Conservation (phyloP, 2,797 vertebrate species). For the Sebastes iracundus region DNA sequence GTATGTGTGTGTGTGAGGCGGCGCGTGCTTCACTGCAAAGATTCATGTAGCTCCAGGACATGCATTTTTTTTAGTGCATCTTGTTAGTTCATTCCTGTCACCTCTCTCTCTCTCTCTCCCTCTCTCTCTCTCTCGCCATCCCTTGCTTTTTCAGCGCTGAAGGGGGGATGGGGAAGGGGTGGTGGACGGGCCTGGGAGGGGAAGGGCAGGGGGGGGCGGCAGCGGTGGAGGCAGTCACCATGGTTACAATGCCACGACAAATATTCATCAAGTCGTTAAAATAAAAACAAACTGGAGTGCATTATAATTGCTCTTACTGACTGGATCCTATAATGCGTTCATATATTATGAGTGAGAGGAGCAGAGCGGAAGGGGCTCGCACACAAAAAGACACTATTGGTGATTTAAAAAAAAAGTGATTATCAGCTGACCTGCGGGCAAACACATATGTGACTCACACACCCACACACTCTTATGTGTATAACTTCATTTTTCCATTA, state of each 20-base stretch:
- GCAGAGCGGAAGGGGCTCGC: constrained; percentile 7
- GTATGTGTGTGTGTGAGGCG: constrained; percentile 17
- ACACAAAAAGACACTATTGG: constrained; percentile 14
- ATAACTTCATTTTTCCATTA: constrained; percentile 56
- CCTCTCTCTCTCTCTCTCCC: constrained; percentile 68
- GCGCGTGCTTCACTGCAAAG: constrained; percentile 78
- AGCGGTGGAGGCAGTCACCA: constrained; percentile 78
- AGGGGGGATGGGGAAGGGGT: constrained; percentile 69
- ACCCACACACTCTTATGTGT: constrained; percentile 18
- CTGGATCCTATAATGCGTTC: constrained; percentile 69
- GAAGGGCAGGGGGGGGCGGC: constrained; percentile 34
- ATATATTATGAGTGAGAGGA: constrained; percentile 73
- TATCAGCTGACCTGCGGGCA: constrained; percentile 17
- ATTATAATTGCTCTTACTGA: constrained; percentile 79
- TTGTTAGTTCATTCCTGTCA: constrained; percentile 86
- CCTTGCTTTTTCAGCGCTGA: constrained; percentile 77
- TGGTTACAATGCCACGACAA: constrained; percentile 84
- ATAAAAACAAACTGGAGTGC: constrained; percentile 79
- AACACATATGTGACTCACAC: neutral
- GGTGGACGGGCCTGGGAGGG: constrained; percentile 49
- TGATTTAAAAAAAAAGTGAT: constrained; percentile 24
- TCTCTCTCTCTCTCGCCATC: constrained; percentile 59
- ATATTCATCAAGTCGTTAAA: constrained; percentile 85
- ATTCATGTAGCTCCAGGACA: constrained; percentile 84
- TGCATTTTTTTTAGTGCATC: constrained; percentile 81